A percentile compares a stretch with the other conserved stretches of the same genome.
Conservation (phyloP, 1,140 invertebrate species). For the Drosophila pallidifrons region DNA sequence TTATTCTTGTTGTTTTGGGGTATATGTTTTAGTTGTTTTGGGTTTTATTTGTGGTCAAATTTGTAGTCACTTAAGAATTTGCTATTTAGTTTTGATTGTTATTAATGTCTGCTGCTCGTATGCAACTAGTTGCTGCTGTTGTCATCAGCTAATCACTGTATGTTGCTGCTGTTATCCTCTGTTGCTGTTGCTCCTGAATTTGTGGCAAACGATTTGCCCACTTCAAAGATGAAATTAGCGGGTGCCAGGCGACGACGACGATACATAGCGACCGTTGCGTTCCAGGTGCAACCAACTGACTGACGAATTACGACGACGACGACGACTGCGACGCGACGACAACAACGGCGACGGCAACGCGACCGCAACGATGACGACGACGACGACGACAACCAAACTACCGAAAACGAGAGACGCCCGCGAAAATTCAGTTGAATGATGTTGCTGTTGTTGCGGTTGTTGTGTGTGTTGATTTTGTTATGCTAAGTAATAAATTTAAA, state of each 20-base stretch:
- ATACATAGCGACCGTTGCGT: slow-evolving; percentile 67
- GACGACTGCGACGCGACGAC: slow-evolving; percentile 26
- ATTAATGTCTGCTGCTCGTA: background rate
- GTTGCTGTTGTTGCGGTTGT: slow-evolving; percentile 18
- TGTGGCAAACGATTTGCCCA: slow-evolving; percentile 46
- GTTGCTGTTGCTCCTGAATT: slow-evolving; percentile 32
- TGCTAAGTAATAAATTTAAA: slow-evolving; percentile 68
- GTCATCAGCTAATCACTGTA: background rate
- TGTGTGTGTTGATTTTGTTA: slow-evolving; percentile 55
- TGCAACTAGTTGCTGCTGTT: slow-evolving; percentile 30
- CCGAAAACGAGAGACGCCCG: slow-evolving; percentile 35
- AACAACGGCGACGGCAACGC: slow-evolving; percentile 9
- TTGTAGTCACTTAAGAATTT: background rate
- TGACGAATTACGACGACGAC: slow-evolving; percentile 41
- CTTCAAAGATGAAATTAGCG: slow-evolving; percentile 68
- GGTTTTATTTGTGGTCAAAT: slow-evolving; percentile 10
- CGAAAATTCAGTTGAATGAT: slow-evolving; percentile 25
- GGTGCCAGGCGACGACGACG: slow-evolving; percentile 65
- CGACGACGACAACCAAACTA: slow-evolving; percentile 35
- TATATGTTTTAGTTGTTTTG: slow-evolving; percentile 20
- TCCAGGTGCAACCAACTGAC: slow-evolving; percentile 55
- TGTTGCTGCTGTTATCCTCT: background rate
- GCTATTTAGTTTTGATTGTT: background rate
- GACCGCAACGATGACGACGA: slow-evolving; percentile 22
- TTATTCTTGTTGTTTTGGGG: slow-evolving; percentile 10